phyloP scores from a whole-genome alignment of 1,140 invertebrate genomes.

The Zeugodacus cucurbitae region DNA sequence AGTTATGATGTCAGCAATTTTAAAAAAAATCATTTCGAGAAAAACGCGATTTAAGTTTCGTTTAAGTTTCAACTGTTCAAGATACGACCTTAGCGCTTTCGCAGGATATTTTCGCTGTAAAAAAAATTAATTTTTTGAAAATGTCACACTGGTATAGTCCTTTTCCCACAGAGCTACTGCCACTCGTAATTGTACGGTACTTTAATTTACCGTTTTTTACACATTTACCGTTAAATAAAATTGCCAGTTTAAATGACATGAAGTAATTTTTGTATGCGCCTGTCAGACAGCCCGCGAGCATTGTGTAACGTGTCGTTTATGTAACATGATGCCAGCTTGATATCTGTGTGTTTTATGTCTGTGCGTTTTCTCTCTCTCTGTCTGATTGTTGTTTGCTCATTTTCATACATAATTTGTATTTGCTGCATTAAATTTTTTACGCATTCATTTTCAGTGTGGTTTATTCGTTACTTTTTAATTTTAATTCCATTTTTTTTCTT shows the following conservation, averaged over 20 bases:
- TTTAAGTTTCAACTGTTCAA: too few relatives aligned
- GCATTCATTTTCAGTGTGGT: background rate
- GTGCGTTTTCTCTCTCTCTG: background rate
- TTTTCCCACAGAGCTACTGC: background rate
- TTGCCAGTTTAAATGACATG: constrained; percentile 15
- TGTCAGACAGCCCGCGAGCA: background rate
- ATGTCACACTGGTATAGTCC: too few relatives aligned
- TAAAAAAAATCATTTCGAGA: too few relatives aligned
- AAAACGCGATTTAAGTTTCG: too few relatives aligned
- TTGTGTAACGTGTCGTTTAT: background rate
- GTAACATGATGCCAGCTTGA: background rate
- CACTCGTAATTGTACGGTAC: background rate
- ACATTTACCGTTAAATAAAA: background rate
- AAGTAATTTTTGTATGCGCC: background rate
- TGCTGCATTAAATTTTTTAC: background rate
- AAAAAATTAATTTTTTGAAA: too few relatives aligned
- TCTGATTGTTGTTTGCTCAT: background rate
- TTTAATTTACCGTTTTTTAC: background rate
- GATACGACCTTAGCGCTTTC: too few relatives aligned
- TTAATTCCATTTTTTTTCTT: background rate
- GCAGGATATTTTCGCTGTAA: too few relatives aligned
- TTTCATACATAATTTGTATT: background rate
- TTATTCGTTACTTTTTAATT: background rate
- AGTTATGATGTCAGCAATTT: too few relatives aligned
- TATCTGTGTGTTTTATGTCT: background rate